phyloP scores from a whole-genome alignment of 2,113 vertebrate species.

The Protomyctophum bolini region DNA sequence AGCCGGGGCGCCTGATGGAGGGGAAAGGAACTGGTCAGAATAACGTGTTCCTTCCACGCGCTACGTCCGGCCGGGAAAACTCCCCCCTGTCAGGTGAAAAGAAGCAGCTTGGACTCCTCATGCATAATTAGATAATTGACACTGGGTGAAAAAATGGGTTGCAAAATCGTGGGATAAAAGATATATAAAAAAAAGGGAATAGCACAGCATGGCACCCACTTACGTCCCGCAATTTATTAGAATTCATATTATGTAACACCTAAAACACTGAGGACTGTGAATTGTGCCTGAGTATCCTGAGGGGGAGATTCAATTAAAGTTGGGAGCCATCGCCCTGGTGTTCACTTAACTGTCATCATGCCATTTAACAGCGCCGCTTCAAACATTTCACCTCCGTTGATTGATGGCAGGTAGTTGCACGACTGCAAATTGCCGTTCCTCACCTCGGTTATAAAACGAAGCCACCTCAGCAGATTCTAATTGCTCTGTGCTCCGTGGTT shows the following conservation, averaged over 20 bases:
- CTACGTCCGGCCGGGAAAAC: too few species aligned
- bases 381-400: conserved; percentile 72
- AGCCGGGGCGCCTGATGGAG: too few species aligned
- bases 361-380: conserved; percentile 62
- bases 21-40: too few species aligned
- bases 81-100: too few species aligned
- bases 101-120: too few species aligned
- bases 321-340: conserved; percentile 55
- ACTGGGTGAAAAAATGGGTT: too few species aligned
- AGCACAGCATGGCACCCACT: too few species aligned
- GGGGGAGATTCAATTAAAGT: conserved; percentile 67
- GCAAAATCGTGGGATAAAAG: neutral
- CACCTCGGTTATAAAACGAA: conserved; percentile 71
- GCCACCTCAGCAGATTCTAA: conserved; percentile 78
- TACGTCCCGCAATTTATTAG: conserved; percentile 18
- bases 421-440: conserved; percentile 64
- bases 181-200: neutral
- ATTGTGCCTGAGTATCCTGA: conserved; percentile 30
- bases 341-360: conserved; percentile 61
- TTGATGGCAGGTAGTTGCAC: conserved; percentile 69
- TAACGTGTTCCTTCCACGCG: too few species aligned
- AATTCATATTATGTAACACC: conserved; percentile 1
- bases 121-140: neutral
- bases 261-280: conserved; percentile 35
- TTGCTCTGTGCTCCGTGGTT: conserved; percentile 71